Conservation (phyloP, 2,797 vertebrate species). For the Cephalopachus bancanus region DNA sequence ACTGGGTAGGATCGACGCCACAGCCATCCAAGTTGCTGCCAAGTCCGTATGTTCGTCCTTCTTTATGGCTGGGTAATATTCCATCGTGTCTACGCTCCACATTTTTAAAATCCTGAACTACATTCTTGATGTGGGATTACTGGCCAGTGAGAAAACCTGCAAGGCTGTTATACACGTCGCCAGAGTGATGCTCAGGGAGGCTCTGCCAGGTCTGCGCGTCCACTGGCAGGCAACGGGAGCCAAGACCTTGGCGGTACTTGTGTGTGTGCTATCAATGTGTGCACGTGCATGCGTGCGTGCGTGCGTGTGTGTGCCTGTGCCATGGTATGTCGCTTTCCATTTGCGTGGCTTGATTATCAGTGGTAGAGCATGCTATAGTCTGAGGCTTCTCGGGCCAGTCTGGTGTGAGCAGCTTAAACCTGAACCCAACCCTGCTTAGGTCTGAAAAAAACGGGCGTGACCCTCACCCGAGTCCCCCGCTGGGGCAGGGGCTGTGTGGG, state of each 20-base stretch:
- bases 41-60: too few species aligned
- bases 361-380: not conserved
- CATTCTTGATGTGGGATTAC: conserved; percentile 11
- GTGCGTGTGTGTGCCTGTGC: not conserved
- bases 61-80: too few species aligned
- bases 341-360: not conserved
- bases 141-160: not conserved
- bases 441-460: conserved; percentile 33
- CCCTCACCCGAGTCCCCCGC: not conserved
- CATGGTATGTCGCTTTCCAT: not conserved
- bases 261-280: too few species aligned
- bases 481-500: not conserved
- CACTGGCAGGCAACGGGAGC: conserved; percentile 11
- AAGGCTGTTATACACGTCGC: conserved; percentile 41
- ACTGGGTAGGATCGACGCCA: too few species aligned
- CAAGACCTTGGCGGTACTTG: not conserved
- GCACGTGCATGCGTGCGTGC: not conserved
- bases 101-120: too few species aligned
- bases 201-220: not conserved
- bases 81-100: too few species aligned
- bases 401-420: not conserved
- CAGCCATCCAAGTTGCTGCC: too few species aligned
- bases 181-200: conserved; percentile 35
- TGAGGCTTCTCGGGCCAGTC: conserved; percentile 4
- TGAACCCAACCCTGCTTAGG: not conserved